Evolutionary conservation across 2,797 vertebrate species (phyloP), one percentile per base, ranked within the genome.

Genomic region (Crenuchus spilurus): DNA sequence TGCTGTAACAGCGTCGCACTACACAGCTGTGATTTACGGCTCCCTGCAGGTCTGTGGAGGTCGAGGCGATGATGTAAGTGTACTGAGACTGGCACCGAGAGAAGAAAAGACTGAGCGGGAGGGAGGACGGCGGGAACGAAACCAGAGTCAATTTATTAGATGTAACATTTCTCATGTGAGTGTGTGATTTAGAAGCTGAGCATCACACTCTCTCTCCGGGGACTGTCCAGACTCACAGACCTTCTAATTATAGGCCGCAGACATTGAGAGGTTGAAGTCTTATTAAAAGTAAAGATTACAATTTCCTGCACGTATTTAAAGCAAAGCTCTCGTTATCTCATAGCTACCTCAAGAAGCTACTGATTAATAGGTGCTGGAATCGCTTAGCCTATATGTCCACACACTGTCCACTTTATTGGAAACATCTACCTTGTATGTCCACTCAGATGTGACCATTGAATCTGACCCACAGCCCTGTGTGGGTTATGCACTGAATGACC

Each of bases 221-320:
- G 91, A 92, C 88, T 90, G 88, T 91, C 87, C 86, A 84, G 86
- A 85, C 87, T 90, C 88, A 87, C 90, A 88, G 88, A 88, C 85
- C 87, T 92, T 92, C 92, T 94, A 92, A 93, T 94, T 94, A 94
- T 92, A 92, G 90, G 83, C 84, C 81, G 81, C 85, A 91, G 90
- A 92, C 85, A 85, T 86, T 88, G 90, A 89, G 92, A 94, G 92
- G 92, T 94, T 92, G 94, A 82, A 86, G 88, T 89, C 90, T 90
- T 92, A 94, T n/a, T n/a, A n/a, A n/a, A n/a, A n/a, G n/a, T n/a
- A n/a, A n/a, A n/a, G n/a, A n/a, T n/a, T n/a, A n/a, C n/a, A n/a
- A n/a, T n/a, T n/a, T n/a, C n/a, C n/a, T n/a, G n/a, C n/a, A n/a
- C n/a, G n/a, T n/a, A n/a, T n/a, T n/a, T n/a, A n/a, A n/a, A n/a